Conservation (phyloP, 2,797 vertebrate species). For the Choloepus didactylus region DNA sequence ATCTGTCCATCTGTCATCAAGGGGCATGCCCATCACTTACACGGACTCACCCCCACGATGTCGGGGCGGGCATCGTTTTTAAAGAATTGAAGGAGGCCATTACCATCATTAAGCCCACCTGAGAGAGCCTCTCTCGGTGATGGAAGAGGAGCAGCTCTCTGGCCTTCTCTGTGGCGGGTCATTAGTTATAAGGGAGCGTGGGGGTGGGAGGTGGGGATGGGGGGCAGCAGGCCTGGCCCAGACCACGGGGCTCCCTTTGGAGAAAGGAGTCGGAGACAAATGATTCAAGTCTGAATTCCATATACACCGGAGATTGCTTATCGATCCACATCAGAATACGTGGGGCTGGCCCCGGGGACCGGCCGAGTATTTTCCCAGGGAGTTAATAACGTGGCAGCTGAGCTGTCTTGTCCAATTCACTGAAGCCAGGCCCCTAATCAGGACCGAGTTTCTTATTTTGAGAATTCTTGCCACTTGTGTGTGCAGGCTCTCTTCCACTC, state of each 20-base stretch:
- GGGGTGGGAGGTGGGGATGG: slow-evolving; percentile 21
- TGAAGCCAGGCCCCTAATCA: slow-evolving; percentile 99
- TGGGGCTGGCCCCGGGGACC: slow-evolving; percentile 94
- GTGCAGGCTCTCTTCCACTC: slow-evolving; percentile 95
- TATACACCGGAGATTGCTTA: slow-evolving; percentile 99
- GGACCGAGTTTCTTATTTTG: slow-evolving; percentile 98
- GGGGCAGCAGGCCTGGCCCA: slow-evolving; percentile 51
- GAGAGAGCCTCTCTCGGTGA: slow-evolving; percentile 90
- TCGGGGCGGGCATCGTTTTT: slow-evolving; percentile 88
- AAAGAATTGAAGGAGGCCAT: slow-evolving; percentile 88
- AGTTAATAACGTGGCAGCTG: slow-evolving; percentile 99
- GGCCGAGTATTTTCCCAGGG: slow-evolving; percentile 99
- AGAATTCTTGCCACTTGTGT: slow-evolving; percentile 90
- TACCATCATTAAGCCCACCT: slow-evolving; percentile 88
- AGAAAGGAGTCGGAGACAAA: slow-evolving; percentile 96
- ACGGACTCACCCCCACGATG: slow-evolving; percentile 89
- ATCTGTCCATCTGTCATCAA: slow-evolving; percentile 92
- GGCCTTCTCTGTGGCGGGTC: slow-evolving; percentile 92
- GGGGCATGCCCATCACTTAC: slow-evolving; percentile 88
- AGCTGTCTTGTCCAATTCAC: slow-evolving; percentile 99
- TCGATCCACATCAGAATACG: slow-evolving; percentile 99
- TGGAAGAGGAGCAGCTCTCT: slow-evolving; percentile 93
- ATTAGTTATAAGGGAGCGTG: slow-evolving; percentile 94
- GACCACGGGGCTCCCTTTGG: slow-evolving; percentile 91
- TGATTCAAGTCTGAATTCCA: slow-evolving; percentile 99